A percentile compares a stretch with the other conserved stretches of the same genome.
Evolutionary conservation across 2,113 vertebrate genomes (phyloP).

Genomic region (Tapirus terrestris): DNA sequence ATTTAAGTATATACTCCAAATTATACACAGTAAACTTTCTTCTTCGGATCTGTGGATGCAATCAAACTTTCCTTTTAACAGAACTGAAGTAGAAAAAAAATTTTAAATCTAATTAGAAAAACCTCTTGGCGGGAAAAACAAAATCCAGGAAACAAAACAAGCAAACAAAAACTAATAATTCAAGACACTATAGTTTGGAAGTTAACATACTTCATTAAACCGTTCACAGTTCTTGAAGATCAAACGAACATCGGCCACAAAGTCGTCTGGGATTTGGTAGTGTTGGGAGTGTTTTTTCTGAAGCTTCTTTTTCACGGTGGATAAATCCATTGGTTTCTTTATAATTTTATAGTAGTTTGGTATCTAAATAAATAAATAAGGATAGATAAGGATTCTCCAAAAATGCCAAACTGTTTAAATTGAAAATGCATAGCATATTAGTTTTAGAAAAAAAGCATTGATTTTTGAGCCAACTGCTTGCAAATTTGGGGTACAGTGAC

Average conservation of each 20-base stretch:
- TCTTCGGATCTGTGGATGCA: constrained; percentile 20
- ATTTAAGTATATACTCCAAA: constrained; percentile 50
- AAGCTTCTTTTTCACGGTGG: constrained; percentile 96
- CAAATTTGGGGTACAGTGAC: neutral
- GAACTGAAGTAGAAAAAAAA: neutral
- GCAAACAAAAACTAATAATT: constrained; percentile 52
- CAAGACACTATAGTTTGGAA: constrained; percentile 80
- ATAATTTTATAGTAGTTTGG: constrained; percentile 99
- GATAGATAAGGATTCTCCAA: constrained; percentile 53
- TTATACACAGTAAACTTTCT: constrained; percentile 26
- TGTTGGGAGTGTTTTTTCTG: constrained; percentile 95
- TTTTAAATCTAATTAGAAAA: neutral
- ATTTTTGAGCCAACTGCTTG: neutral
- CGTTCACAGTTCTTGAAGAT: constrained; percentile 99
- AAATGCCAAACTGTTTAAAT: neutral
- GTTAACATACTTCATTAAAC: constrained; percentile 99
- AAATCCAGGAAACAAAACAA: constrained; percentile 32
- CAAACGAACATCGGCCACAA: constrained; percentile 96
- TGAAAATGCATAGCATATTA: constrained; percentile 38
- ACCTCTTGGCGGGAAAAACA: constrained; percentile 21
- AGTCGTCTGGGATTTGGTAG: constrained; percentile 94
- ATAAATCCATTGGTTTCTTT: constrained; percentile 98
- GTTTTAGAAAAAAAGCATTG: neutral
- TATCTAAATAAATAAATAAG: constrained; percentile 88
- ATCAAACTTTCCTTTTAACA: constrained; percentile 63